phyloP scores from a whole-genome alignment of 2,888 invertebrate species.

The Lycia hirtaria region DNA sequence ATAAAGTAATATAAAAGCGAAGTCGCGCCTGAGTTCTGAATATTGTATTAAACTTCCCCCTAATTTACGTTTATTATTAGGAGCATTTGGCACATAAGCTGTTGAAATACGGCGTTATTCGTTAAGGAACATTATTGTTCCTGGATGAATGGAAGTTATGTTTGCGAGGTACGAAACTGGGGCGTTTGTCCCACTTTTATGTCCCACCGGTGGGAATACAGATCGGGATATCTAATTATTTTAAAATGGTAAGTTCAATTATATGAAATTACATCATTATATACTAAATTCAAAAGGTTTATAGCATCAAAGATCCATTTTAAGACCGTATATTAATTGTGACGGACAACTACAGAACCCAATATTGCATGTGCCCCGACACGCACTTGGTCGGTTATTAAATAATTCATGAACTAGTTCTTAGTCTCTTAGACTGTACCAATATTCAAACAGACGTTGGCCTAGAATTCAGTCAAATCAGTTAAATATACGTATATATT shows the following conservation, averaged over 20 bases:
- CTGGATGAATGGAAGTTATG: constrained; percentile 26
- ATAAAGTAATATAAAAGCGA: neutral
- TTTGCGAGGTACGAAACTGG: constrained; percentile 8
- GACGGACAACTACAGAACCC: no score
- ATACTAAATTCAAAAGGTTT: no score
- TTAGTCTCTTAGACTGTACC: no score
- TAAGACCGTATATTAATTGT: no score
- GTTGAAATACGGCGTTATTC: constrained; percentile 37
- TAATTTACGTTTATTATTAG: constrained; percentile 33
- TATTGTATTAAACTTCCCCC: constrained; percentile 32
- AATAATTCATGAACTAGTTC: no score
- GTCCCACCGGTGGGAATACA: neutral
- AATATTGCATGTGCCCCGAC: no score
- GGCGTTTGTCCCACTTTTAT: neutral
- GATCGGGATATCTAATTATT: constrained; percentile 4
- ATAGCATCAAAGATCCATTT: no score
- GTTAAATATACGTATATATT: no score
- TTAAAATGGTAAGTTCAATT: neutral
- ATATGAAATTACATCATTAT: neutral
- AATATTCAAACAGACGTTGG: no score
- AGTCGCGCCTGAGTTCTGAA: constrained; percentile 22
- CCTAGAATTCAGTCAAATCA: no score
- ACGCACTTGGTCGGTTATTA: no score
- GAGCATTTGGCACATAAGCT: constrained; percentile 34
- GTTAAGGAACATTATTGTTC: constrained; percentile 35